Conservation (phyloP, 2,113 vertebrate species). For the Strix uralensis region DNA sequence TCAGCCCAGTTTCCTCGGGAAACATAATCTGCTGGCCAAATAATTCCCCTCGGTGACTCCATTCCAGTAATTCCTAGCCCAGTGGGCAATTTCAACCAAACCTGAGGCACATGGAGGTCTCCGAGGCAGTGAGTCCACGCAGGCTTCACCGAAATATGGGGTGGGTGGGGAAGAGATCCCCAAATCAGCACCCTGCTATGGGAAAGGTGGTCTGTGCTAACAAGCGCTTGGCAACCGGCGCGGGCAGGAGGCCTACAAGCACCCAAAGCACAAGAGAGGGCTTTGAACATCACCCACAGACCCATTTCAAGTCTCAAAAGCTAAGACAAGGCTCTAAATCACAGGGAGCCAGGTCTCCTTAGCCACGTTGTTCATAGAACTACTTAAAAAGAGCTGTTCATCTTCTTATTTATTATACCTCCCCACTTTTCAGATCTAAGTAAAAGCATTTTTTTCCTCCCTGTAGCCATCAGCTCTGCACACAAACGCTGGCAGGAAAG, state of each 20-base stretch:
- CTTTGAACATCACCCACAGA: not conserved
- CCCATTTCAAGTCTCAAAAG: not conserved
- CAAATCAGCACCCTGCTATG: rapidly evolving
- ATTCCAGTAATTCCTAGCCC: not conserved
- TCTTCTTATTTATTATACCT: not conserved
- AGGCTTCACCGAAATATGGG: rapidly evolving
- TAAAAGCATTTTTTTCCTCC: not conserved
- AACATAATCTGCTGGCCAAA: not conserved
- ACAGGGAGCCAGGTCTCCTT: not conserved
- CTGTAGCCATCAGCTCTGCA: not conserved
- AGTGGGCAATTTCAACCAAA: not conserved
- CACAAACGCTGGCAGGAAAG: not conserved
- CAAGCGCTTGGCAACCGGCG: not conserved
- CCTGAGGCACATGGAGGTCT: rapidly evolving
- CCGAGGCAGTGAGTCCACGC: rapidly evolving
- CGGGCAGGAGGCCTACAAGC: rapidly evolving
- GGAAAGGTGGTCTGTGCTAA: not conserved
- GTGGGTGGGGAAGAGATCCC: not conserved
- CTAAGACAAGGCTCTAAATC: not conserved
- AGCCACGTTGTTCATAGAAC: not conserved
- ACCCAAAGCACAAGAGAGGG: not conserved
- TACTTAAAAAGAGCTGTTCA: not conserved
- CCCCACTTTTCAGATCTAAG: not conserved
- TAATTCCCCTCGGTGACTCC: not conserved
- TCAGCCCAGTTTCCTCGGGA: not conserved